A percentile compares a stretch with the other conserved stretches of the same genome.
These are phyloP conservation scores for Neotoxoptera formosana DNA, from an alignment of 1,140 invertebrate genomes.

Conservation along the genomic window DNA sequence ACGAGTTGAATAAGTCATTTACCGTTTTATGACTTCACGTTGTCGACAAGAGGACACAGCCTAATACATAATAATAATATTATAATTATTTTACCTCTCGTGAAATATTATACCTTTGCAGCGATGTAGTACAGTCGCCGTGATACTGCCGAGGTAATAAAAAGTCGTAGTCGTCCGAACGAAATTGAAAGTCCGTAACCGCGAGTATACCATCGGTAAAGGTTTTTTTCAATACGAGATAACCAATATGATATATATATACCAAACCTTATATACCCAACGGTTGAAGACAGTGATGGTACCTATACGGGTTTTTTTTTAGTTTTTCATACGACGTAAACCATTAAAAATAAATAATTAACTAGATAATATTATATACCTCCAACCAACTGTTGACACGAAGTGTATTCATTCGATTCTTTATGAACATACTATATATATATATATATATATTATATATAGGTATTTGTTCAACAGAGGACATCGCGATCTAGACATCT, in stretches of 20 bases:
- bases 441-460: background rate
- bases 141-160: background rate
- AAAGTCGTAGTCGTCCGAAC: background rate
- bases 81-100: background rate
- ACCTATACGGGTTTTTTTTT: background rate
- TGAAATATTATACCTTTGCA: background rate
- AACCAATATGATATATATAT: background rate
- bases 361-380: background rate
- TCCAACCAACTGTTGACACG: background rate
- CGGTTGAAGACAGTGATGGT: background rate
- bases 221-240: background rate
- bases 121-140: background rate
- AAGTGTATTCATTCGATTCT: background rate
- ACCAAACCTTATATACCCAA: background rate
- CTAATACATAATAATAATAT: background rate
- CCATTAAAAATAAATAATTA: constrained; percentile 1
- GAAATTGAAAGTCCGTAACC: background rate
- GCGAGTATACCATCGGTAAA: background rate
- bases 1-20: background rate
- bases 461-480: background rate
- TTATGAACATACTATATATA: background rate
- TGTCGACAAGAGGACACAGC: background rate
- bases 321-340: background rate
- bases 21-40: background rate
- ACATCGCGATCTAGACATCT: background rate